Evolutionary conservation across 2,113 vertebrate species (phyloP), one percentile per base, ranked within the genome.

Genomic region (Spermophilus dauricus): DNA sequence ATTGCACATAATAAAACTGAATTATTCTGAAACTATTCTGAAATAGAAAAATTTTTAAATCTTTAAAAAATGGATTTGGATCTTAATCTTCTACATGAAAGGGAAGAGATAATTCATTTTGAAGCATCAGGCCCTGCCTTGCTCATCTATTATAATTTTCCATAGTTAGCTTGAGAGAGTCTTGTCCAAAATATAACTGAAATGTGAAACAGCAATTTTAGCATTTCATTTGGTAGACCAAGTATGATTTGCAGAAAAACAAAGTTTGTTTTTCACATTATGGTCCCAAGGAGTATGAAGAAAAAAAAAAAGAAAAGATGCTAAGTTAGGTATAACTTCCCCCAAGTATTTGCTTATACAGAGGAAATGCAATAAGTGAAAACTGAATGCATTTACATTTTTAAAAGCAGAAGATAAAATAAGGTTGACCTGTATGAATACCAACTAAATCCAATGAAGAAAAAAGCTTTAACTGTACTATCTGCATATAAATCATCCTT

Each of bases 11-110:
- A 69, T 84, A 96, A 81, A 94, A 88, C 37, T 53, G 53, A 90
- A 42, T 86, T 91, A 92, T 93, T 86, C 51, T 85, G 73, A 96
- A 97, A 93, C 39, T 86, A 80, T 37, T 91, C 53, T 91, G 51
- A 89, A 90, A 81, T 48, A 88, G 80, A 69, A 96, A 91, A 70
- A 58, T 26, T 92, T 88, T 34, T 34, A 93, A 93, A 96, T 83
- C 32, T 89, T 92, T 80, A 84, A 94, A 96, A 45, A 84, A 83
- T 89, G 39, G 5, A 89, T n/a, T 86, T 89, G 45, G 26, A 80
- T 69, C 39, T 86, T 92, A 84, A 84, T 94, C 20, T 83, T 86
- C 84, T 53, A n/a, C n/a, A 86, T 84, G 89, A 80, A 95, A 96
- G 61, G 28, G 28, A 70, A 94, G 20, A 58, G 65, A 87, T 20